Base-by-base conservation (phyloP, 2,797 vertebrate genomes). In the Trichosurus vulpecula region DNA sequence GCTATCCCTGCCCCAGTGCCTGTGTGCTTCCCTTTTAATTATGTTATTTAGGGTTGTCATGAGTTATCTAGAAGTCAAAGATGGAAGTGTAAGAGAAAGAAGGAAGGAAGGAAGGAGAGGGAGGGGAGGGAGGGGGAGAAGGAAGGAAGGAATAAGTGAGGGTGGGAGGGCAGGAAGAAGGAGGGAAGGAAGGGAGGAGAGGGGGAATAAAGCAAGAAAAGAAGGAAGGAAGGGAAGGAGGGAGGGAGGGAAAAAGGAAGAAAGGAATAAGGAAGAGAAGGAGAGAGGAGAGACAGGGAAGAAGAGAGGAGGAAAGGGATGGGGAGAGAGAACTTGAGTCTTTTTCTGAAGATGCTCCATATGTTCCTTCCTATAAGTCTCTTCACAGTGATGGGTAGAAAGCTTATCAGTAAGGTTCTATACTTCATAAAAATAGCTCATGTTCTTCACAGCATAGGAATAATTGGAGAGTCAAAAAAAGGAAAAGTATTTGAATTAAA, bases 301-400 rank as follows among this genome's bases (percentile, higher is more conserved):
- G 31, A 51, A 27, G 52, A 41, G 91, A 57, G 92, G 61, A 22
- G 30, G 13, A 92, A 14, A 95, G 95, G 95, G 14, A 13, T 4
- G 6, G 90, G 35, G 35, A 94, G 92, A 0, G 2, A 29, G 30
- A 92, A 58, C 25, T 54, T 96, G 12, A 95, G 66, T 58, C 52
- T 52, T 93, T 81, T 87, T 51, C 95, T 54, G 19, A 8, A 91
- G 12, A 54, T 91, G 57, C 27, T 93, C 66, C 93, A 92, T 52
- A 91, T 93, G 93, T 92, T 96, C 74, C n/a, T 92, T 91, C 51
- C 41, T 90, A 55, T 29, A 92, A 95, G n/a, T 51, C 52, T 95
- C 56, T 95, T 90, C 81, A 74, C 90, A 52, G 66, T 30, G 30
- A 52, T 53, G 92, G 52, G 66, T 52, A 58, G 56, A 95, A 92